Evolutionary conservation across 2,113 vertebrate species (phyloP).

Genomic region (Nothobranchius kuhntae): DNA sequence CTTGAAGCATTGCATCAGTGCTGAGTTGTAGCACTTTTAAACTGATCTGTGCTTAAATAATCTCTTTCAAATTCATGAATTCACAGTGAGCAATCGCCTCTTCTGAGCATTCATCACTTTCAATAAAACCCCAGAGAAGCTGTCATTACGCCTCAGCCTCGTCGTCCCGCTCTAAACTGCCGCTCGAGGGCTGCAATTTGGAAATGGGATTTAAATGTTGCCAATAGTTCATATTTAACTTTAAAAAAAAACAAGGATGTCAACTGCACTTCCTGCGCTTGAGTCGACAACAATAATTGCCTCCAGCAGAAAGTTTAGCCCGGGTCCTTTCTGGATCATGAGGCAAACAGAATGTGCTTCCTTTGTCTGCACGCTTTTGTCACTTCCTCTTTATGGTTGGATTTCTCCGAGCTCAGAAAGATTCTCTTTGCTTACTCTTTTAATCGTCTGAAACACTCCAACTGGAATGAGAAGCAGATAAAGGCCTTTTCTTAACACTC

Average conservation of each 20-base stretch:
- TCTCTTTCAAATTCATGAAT: constrained; percentile 81
- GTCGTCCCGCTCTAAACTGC: constrained; percentile 65
- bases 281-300: constrained; percentile 72
- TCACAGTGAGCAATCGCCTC: constrained; percentile 63
- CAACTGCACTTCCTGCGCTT: constrained; percentile 46
- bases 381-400: constrained; percentile 61
- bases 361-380: constrained; percentile 53
- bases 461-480: constrained; percentile 73
- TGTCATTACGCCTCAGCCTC: constrained; percentile 74
- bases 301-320: constrained; percentile 64
- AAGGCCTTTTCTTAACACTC: constrained; percentile 66
- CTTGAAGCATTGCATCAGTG: constrained; percentile 68
- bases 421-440: constrained; percentile 73
- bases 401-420: constrained; percentile 62
- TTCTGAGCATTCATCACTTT: constrained; percentile 74
- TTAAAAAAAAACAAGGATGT: constrained; percentile 53
- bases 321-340: constrained; percentile 76
- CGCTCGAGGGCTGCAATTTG: constrained; percentile 76
- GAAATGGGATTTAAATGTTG: constrained; percentile 80
- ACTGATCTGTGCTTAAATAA: constrained; percentile 76
- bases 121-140: constrained; percentile 77
- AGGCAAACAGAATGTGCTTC: constrained; percentile 70
- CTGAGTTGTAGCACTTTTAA: constrained; percentile 67
- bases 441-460: constrained; percentile 70
- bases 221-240: constrained; percentile 75